Evolutionary conservation across 2,797 vertebrate species (phyloP), one percentile per base, ranked within the genome.

Genomic region (Bradypodion ventrale): DNA sequence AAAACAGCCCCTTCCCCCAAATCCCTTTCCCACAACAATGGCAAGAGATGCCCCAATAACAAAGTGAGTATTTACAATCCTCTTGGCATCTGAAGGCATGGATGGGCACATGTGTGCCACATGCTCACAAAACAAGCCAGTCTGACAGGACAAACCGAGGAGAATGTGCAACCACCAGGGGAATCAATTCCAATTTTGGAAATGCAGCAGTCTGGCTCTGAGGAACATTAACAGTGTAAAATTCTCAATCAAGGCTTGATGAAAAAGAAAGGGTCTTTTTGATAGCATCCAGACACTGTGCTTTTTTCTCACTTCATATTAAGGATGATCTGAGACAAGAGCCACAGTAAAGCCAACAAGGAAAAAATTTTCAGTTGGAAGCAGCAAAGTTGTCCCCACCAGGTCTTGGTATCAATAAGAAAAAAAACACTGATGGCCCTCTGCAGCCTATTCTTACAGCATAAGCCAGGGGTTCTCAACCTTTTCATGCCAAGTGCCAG

Each of bases 11-110:
- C 32, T 29, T 25, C 66, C 42, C 15, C 1, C 59, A 73, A 46
- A 49, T 44, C 63, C 63, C 65, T 13, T 0, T 81, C 65, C 4
- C 68, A 65, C 78, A 83, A 88, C 77, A 74, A 74, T 46, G 75
- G 37, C 79, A 87, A 59, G 32, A 73, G 78, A 44, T 56, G 19
- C 15, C 23, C 87, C 81, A 87, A 84, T 75, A n/a, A 65, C 83
- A 78, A 21, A 68, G 44, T 0, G 0, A 52, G 7, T 29, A 76
- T 62, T 82, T 81, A 44, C 65, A 70, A 1, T 60, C 73, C 59
- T 82, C 62, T 81, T 85, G 62, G 65, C 21, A 59, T 74, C 25
- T 78, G 49, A 68, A 84, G 46, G 75, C 68, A 73, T 79, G 2
- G 32, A 37, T 65, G 56, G 56, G 82, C 89, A 78, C 69, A 75